These are phyloP conservation scores for Oscheius myriophilus DNA, from an alignment of 2,888 invertebrate genomes.

Conservation along the genomic window DNA sequence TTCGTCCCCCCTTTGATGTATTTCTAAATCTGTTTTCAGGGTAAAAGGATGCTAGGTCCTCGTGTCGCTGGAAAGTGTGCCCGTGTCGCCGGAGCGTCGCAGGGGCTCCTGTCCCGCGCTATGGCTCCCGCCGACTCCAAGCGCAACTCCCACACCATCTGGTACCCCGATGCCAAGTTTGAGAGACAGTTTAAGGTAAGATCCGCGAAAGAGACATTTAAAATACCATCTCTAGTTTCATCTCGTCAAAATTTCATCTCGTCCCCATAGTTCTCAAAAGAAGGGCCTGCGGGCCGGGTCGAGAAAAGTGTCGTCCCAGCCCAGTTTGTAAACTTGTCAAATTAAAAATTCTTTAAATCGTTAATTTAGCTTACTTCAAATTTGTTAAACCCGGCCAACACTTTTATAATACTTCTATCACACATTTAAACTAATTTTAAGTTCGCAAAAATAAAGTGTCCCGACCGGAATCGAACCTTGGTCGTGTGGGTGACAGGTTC, in stretches of 20 bases:
- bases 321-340: too few species aligned
- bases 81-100: conserved; percentile 25
- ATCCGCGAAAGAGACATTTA: neutral
- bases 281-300: too few species aligned
- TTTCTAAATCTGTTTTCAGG: neutral
- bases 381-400: too few species aligned
- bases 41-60: conserved; percentile 20
- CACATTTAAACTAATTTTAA: too few species aligned
- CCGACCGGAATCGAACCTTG: too few species aligned
- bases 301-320: too few species aligned
- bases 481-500: too few species aligned
- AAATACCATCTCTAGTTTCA: neutral
- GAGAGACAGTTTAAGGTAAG: conserved; percentile 66
- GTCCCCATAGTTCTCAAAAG: too few species aligned
- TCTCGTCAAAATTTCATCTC: neutral
- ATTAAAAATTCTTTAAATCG: too few species aligned
- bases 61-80: conserved; percentile 28
- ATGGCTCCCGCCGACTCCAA: conserved; percentile 36
- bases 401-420: too few species aligned
- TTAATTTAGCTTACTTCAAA: too few species aligned
- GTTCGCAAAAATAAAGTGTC: too few species aligned
- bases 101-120: conserved; percentile 14
- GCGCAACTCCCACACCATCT: conserved; percentile 65
- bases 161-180: conserved; percentile 70
- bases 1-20: neutral